Evolutionary conservation across 2,888 invertebrate species (phyloP).

Genomic region (Malachius bipustulatus): DNA sequence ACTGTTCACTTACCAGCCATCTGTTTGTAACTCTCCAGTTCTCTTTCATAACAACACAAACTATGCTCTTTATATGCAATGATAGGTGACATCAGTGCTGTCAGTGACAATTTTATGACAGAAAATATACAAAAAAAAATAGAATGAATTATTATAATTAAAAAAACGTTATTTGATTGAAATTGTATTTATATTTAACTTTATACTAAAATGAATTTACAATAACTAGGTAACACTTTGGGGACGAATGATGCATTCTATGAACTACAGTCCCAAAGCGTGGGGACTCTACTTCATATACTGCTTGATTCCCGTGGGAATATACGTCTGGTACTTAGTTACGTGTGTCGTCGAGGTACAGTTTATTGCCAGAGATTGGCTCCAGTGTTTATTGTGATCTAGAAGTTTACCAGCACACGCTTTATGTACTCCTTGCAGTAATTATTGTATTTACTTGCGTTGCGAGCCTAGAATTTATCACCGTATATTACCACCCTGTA

Average conservation of each 20-base stretch:
- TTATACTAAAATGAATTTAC: constrained; percentile 9
- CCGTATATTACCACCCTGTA: no score
- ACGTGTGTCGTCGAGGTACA: constrained; percentile 56
- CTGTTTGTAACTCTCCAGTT: no score
- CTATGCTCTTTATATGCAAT: no score
- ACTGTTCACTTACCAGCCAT: no score
- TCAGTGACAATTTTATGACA: no score
- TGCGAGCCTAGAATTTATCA: constrained; percentile 6
- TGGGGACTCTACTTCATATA: constrained; percentile 72
- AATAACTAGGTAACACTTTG: constrained; percentile 45
- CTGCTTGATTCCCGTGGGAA: constrained; percentile 56
- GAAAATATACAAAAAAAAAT: no score
- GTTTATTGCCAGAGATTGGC: constrained; percentile 10
- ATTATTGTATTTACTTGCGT: constrained; percentile 4
- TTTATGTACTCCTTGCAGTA: constrained; percentile 3
- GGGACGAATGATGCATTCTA: constrained; percentile 59
- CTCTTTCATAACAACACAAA: no score
- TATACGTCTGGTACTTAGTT: constrained; percentile 59
- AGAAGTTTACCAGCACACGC: no score
- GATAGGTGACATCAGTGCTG: no score
- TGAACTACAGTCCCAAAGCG: constrained; percentile 69
- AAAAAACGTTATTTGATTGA: no score
- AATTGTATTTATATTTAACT: constrained; percentile 2
- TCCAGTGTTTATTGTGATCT: no score
- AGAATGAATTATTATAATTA: no score